phyloP scores from a whole-genome alignment of 2,888 invertebrate genomes.

The Yponomeuta cagnagella region DNA sequence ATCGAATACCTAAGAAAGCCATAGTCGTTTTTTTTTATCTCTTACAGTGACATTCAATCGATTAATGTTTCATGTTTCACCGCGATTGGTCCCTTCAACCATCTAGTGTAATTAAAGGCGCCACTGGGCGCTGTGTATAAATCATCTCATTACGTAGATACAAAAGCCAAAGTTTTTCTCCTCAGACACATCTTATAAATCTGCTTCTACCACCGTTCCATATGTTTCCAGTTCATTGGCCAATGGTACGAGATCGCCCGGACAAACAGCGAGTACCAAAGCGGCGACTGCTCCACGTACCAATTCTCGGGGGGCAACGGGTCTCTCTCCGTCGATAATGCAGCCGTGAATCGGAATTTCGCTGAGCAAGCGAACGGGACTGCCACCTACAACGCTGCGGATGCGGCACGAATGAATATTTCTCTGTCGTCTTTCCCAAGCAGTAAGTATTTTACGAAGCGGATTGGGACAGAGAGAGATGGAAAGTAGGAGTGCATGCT shows the following conservation, averaged over 20 bases:
- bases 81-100: too few relatives aligned
- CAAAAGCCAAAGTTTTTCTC: too few relatives aligned
- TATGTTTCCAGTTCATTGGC: constrained; percentile 42
- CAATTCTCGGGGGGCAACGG: constrained; percentile 25
- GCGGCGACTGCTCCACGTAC: constrained; percentile 43
- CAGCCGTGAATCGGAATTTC: constrained; percentile 44
- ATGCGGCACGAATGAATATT: constrained; percentile 35
- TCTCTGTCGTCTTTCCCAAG: constrained; percentile 24
- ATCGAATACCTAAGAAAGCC: too few relatives aligned
- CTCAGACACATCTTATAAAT: too few relatives aligned
- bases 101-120: too few relatives aligned
- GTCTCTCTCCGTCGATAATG: constrained; percentile 25
- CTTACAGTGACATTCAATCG: too few relatives aligned
- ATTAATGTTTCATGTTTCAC: too few relatives aligned
- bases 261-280: constrained; percentile 28
- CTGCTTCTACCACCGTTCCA: too few relatives aligned
- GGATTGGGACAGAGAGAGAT: background rate
- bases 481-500: too few relatives aligned
- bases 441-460: constrained; percentile 33
- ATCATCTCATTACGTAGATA: too few relatives aligned
- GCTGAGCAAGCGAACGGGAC: constrained; percentile 31
- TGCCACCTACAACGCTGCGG: constrained; percentile 23
- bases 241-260: constrained; percentile 46
- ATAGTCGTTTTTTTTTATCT: too few relatives aligned
- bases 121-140: too few relatives aligned